Base-by-base conservation (phyloP, 2,888 invertebrate species). In the Tanytarsus gracilentus region DNA sequence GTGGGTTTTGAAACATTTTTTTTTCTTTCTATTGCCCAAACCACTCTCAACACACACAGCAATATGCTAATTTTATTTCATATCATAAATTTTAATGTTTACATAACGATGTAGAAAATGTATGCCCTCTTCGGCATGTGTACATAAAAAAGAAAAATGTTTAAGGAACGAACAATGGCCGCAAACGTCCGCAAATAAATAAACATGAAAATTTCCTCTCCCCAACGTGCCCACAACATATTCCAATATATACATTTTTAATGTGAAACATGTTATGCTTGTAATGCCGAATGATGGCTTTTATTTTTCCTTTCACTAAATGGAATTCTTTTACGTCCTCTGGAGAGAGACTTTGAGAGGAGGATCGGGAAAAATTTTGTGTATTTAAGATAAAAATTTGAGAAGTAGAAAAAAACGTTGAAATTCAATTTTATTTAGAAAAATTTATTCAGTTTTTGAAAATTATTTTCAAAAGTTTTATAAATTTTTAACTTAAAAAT, bases 101-200 rank as follows among this genome's bases (percentile, higher is more conserved):
- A 18, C 56, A n/a, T 44, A 44, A 58, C 40, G 25, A 58, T 58
- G 48, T 58, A 11, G 6, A 27, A 29, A 7, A 48, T 25, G 14
- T 50, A 50, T 50, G 26, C 21, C 18, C 50, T 27, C 25, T 50
- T 25, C 23, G 11, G 16, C 27, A 30, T 27, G 27, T 40, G 26
- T 4, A 39, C 26, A 58, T 33, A 16, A 29, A 18, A 36, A 14
- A 11, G 30, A 40, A 39, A 29, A 16, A 29, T n/a, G n/a, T n/a
- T n/a, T n/a, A 58, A 58, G 8, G 16, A 14, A 25, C 18, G n/a
- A n/a, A 58, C 58, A 58, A 58, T 58, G 58, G 58, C 58, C 58
- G 58, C 58, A 58, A 44, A 40, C 44, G 58, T 58, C 58, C 58
- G 58, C 58, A 58, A 55, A 55, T 55, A 55, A 55, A 55, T 55